Base-by-base conservation (phyloP, 2,797 vertebrate genomes). In the Gymnocypris eckloni region DNA sequence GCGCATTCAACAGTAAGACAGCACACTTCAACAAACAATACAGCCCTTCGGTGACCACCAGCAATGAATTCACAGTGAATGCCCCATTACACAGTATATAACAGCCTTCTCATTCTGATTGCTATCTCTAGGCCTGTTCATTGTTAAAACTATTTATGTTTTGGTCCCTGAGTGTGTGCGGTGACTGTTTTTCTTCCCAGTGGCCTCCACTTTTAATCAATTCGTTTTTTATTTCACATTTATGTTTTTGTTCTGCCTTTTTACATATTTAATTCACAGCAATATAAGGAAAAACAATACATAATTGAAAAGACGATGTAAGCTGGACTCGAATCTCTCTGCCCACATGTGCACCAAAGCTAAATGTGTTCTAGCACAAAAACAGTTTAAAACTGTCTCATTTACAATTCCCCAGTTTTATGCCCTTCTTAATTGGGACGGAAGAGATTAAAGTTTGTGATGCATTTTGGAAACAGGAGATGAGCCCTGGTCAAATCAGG, bases 31-130 rank as follows among this genome's bases (percentile, higher is more conserved):
- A 82, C 52, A 70, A 45, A 72, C 52, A 33, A 15, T 50, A 73
- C 16, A 73, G n/a, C 69, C 69, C 22, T 43, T 61, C 2, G 20
- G 41, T 33, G 52, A 20, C 16, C 37, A 2, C 1, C 52, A 25
- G 16, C 10, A 20, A 61, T 82, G 61, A 22, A 73, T 56, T 75
- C 33, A 39, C n/a, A 41, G 22, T 13, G 15, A 43, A 59, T 71
- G n/a, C 52, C 52, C 25, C 16, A 61, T 82, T 82, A 73, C 22
- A 45, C 81, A 59, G 50, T 43, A 37, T 73, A 45, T 45, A 72
- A 82, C 52, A 72, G 54, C 69, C 37, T 72, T 82, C 20, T 82
- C 33, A 45, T 59, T 82, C 69, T 72, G 67, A 41, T 72, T 43
- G 81, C 69, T 45, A 39, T 56, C 67, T 79, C 69, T 25, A 59